A percentile compares a stretch with the other conserved stretches of the same genome.
phyloP scores from a whole-genome alignment of 2,888 invertebrate species.

The Chelonus formosanus region DNA sequence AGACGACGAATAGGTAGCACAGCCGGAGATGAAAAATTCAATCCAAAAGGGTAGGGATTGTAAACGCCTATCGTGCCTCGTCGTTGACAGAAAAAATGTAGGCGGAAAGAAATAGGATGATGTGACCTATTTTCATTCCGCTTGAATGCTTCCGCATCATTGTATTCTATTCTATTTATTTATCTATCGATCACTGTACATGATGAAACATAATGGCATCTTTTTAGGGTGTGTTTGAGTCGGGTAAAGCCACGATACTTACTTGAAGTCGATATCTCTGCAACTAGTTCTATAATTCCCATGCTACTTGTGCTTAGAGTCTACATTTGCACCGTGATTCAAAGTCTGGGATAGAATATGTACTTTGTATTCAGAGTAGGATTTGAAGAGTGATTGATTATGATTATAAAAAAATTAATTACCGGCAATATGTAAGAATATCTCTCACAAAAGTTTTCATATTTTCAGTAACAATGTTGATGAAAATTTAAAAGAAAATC shows the following conservation, averaged over 20 bases:
- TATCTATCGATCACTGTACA: conserved; percentile 29
- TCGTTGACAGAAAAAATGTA: conserved; percentile 14
- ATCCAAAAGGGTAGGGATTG: neutral
- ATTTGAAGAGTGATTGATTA: too few relatives aligned
- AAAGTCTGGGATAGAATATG: too few relatives aligned
- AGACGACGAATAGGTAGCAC: neutral
- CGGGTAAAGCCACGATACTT: conserved; percentile 10
- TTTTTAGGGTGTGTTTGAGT: conserved; percentile 19
- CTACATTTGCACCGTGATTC: too few relatives aligned
- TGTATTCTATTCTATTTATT: conserved; percentile 18
- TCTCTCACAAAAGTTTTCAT: too few relatives aligned
- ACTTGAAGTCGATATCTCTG: too few relatives aligned
- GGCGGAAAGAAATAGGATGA: neutral
- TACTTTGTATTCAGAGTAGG: too few relatives aligned
- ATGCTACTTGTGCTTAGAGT: too few relatives aligned
- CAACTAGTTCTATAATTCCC: too few relatives aligned
- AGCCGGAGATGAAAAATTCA: conserved; percentile 12
- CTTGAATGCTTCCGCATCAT: neutral
- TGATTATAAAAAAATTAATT: too few relatives aligned
- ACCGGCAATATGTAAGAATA: too few relatives aligned
- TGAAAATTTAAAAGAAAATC: too few relatives aligned
- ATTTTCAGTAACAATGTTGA: too few relatives aligned
- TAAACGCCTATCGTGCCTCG: neutral
- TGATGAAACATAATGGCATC: conserved; percentile 16
- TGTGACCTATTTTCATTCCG: conserved; percentile 19